Evolutionary conservation across 2,888 invertebrate species (phyloP).

Genomic region (Hydrotaea cyrtoneurina): DNA sequence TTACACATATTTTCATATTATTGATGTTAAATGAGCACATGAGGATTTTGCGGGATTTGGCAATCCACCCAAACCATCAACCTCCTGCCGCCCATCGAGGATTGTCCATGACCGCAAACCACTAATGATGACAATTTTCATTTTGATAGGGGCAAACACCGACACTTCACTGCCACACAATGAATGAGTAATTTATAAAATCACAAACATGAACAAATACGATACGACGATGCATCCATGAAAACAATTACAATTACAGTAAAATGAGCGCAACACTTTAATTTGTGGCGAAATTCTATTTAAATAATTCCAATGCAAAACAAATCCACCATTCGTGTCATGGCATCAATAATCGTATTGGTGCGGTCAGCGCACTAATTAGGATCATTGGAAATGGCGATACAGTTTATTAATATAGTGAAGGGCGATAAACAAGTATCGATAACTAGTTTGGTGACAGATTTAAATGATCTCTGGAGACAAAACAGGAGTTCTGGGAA

Average conservation of each 20-base stretch:
- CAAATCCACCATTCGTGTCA: conserved; percentile 19
- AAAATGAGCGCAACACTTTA: not conserved
- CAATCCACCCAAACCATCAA: not conserved
- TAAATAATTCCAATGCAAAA: conserved; percentile 3
- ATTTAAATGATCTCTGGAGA: too few species aligned
- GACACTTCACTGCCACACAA: not conserved
- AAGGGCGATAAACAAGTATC: too few species aligned
- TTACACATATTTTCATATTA: conserved; percentile 28
- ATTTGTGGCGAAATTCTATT: not conserved
- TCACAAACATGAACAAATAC: conserved; percentile 14
- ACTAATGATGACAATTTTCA: conserved; percentile 52
- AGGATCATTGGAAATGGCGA: too few species aligned
- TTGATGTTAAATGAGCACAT: conserved; percentile 23
- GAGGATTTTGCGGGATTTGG: conserved; percentile 11
- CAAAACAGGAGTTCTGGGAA: too few species aligned
- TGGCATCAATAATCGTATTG: not conserved
- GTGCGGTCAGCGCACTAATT: too few species aligned
- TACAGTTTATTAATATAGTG: too few species aligned
- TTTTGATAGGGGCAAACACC: conserved; percentile 28
- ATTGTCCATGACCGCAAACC: conserved; percentile 46
- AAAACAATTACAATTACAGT: not conserved
- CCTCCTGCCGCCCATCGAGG: not conserved
- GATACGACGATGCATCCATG: too few species aligned
- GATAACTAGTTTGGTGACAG: too few species aligned
- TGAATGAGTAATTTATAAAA: not conserved